A percentile compares a stretch with the other conserved stretches of the same genome.
These are phyloP conservation scores for Drosophila vallismaia DNA, from an alignment of 2,888 invertebrate species.

Conservation along the genomic window DNA sequence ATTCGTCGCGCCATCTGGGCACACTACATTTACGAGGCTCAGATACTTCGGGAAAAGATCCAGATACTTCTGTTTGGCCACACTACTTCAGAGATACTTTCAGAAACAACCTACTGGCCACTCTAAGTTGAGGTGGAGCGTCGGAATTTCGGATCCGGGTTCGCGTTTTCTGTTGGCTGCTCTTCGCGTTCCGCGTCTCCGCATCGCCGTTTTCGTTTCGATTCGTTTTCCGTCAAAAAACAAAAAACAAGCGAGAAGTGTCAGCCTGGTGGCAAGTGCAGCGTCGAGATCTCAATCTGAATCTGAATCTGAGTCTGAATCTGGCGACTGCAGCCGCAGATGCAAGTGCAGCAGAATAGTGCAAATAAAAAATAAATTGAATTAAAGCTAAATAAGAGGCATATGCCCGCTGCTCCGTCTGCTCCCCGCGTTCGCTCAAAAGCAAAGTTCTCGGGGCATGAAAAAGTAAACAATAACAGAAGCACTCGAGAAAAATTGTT, in stretches of 20 bases:
- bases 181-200: conserved; percentile 15
- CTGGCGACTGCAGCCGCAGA: conserved; percentile 8
- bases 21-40: too few relatives aligned
- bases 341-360: conserved; percentile 42
- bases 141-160: conserved; percentile 1
- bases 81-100: too few relatives aligned
- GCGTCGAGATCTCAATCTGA: conserved; percentile 19
- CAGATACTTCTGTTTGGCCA: too few relatives aligned
- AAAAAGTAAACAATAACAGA: conserved; percentile 50
- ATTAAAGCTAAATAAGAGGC: conserved; percentile 51
- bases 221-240: conserved; percentile 58
- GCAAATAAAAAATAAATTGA: conserved; percentile 74
- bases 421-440: conserved; percentile 24
- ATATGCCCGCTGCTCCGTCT: neutral
- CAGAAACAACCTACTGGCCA: neutral
- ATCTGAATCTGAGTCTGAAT: conserved; percentile 3
- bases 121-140: conserved; percentile 40
- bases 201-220: conserved; percentile 53
- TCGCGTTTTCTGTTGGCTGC: conserved; percentile 12
- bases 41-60: too few relatives aligned
- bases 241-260: conserved; percentile 53
- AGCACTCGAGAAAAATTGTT: conserved; percentile 41
- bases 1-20: neutral
- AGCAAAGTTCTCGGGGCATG: conserved; percentile 43
- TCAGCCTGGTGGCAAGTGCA: conserved; percentile 38